Percentiles rank a stretch among this genome's conserved stretches.
These are phyloP conservation scores for Pantherophis vulpinus DNA, from an alignment of 2,797 vertebrate genomes.

Conservation along the genomic window DNA sequence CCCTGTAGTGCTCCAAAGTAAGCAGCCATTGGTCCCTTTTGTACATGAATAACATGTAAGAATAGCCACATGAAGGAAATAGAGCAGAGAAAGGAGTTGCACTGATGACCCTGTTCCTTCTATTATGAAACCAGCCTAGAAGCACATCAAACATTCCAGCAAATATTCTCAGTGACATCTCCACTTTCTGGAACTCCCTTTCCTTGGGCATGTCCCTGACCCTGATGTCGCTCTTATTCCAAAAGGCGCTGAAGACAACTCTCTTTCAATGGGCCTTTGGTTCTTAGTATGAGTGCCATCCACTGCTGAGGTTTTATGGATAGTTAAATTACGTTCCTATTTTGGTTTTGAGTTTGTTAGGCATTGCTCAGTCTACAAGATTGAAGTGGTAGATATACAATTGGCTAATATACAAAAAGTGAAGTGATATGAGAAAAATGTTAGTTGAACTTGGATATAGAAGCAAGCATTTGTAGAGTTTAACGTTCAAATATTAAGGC, in stretches of 20 bases:
- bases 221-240: neutral
- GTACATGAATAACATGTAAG: neutral
- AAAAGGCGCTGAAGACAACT: neutral
- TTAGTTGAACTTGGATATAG: neutral
- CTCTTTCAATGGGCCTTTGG: neutral
- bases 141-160: neutral
- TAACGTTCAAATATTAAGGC: neutral
- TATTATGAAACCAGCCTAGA: neutral
- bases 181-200: neutral
- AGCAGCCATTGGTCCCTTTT: too few species aligned
- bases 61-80: neutral
- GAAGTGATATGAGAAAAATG: neutral
- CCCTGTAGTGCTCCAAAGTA: neutral
- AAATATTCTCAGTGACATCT: neutral
- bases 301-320: neutral
- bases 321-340: neutral
- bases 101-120: neutral
- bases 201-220: neutral
- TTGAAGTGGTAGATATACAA: neutral
- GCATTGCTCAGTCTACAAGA: neutral
- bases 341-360: neutral
- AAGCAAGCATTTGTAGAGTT: neutral
- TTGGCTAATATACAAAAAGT: neutral
- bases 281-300: neutral
- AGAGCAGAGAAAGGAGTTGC: neutral